Evolutionary conservation across 2,888 invertebrate genomes (phyloP).

Genomic region (Drosophila histrio): DNA sequence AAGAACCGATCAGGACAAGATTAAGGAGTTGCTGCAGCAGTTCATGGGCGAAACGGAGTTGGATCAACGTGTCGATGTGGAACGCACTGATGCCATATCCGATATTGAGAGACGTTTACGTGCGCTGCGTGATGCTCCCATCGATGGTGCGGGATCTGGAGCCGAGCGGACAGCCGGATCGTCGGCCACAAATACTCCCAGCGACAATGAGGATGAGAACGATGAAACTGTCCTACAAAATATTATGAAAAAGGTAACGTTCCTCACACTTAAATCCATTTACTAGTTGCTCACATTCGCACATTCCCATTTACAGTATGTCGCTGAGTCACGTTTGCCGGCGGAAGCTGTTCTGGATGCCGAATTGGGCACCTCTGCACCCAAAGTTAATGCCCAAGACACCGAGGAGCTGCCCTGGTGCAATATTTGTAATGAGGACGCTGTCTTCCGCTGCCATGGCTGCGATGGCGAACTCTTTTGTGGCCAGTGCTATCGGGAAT

Average conservation of each 20-base stretch:
- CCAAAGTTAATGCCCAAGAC: conserved; percentile 56
- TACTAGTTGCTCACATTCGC: neutral
- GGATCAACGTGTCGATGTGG: conserved; percentile 85
- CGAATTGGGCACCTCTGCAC: conserved; percentile 70
- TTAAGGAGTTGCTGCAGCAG: conserved; percentile 88
- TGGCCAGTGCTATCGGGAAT: conserved; percentile 89
- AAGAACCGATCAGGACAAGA: conserved; percentile 89
- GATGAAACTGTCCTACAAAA: conserved; percentile 83
- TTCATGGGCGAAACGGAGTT: conserved; percentile 85
- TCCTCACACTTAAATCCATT: neutral
- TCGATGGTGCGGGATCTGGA: conserved; percentile 44
- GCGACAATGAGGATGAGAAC: conserved; percentile 82
- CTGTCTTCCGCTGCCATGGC: conserved; percentile 89
- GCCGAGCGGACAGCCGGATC: conserved; percentile 26
- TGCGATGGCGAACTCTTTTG: conserved; percentile 94
- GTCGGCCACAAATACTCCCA: conserved; percentile 72
- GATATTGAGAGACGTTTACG: conserved; percentile 86
- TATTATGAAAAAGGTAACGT: conserved; percentile 77
- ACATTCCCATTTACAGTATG: conserved; percentile 79
- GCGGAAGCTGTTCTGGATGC: conserved; percentile 83
- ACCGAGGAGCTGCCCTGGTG: conserved; percentile 90
- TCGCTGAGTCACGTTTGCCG: conserved; percentile 85
- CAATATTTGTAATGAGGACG: conserved; percentile 93
- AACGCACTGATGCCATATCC: conserved; percentile 84
- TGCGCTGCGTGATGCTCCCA: conserved; percentile 84